These are phyloP conservation scores for Dysdera silvatica DNA, from an alignment of 1,140 invertebrate species.

Conservation along the genomic window DNA sequence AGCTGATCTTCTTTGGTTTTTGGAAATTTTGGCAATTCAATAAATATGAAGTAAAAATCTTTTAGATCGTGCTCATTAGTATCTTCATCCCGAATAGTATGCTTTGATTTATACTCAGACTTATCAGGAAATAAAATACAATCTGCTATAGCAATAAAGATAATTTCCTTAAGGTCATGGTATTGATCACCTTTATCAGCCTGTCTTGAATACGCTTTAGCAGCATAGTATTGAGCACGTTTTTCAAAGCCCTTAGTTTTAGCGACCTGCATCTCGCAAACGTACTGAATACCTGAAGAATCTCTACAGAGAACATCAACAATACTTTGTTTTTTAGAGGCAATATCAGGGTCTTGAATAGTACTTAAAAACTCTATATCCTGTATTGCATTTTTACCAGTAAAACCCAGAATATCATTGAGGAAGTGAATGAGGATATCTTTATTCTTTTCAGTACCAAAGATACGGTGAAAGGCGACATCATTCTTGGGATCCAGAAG, in stretches of 20 bases:
- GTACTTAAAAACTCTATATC: conserved; percentile 4
- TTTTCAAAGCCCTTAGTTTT: conserved; percentile 12
- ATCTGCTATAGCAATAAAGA: conserved; percentile 5
- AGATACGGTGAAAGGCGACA: conserved; percentile 1
- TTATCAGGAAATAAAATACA: neutral
- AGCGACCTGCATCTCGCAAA: conserved; percentile 11
- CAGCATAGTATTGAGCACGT: conserved; percentile 6
- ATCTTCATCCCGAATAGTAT: neutral
- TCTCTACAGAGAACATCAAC: conserved; percentile 12
- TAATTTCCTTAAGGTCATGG: conserved; percentile 8
- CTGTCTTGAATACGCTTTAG: neutral
- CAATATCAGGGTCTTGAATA: conserved; percentile 7
- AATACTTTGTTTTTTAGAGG: conserved; percentile 7
- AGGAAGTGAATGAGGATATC: conserved; percentile 19
- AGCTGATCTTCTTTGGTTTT: conserved; percentile 19
- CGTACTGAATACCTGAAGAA: neutral
- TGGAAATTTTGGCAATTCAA: conserved; percentile 20
- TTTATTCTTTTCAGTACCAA: conserved; percentile 24
- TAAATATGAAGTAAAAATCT: conserved; percentile 10
- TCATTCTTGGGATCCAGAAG: conserved; percentile 9
- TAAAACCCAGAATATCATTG: conserved; percentile 10
- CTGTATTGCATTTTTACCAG: conserved; percentile 1
- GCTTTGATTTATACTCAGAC: neutral
- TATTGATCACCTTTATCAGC: conserved; percentile 1
- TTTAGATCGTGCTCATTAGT: conserved; percentile 4